Base-by-base conservation (phyloP, 2,797 vertebrate genomes). In the Sebastes minor region DNA sequence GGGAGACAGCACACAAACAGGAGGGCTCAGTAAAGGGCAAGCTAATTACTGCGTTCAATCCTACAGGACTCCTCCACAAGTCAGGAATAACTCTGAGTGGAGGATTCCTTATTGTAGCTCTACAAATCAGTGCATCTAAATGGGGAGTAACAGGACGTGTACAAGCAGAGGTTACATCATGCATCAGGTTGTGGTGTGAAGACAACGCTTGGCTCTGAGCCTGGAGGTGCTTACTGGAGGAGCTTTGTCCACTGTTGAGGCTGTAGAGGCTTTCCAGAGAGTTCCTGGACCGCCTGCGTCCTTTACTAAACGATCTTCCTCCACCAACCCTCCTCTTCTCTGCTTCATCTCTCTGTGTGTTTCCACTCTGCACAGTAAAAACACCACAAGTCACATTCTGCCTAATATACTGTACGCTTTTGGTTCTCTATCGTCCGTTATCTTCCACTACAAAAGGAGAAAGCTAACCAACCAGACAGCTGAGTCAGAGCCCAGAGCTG, bases 181-280 rank as follows among this genome's bases (percentile, higher is more conserved):
- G 70, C 22, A 80, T 71, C 27, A 27, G 57, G 71, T 16, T 32
- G 55, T 56, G 55, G 57, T 74, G 80, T 73, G 63, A 62, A 27
- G 77, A 71, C 56, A 9, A 35, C 25, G 11, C 76, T 68, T 80
- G 85, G 81, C 35, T 56, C 33, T 10, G 46, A 52, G 80, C 64
- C 81, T 10, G 22, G n/a, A 53, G 42, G 64, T 70, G 89, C 97
- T 98, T 97, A 98, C 98, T 98, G 78, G 97, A 97, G 74, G 97
- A 97, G 89, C 97, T 98, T 86, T 95, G 96, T 66, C 96, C 95
- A 72, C 97, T 97, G 79, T 95, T 95, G 27, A 96, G 91, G 88
- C 98, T 98, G 62, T 96, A 97, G 71, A 99, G 95, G 86, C 97
- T 99, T 88, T 98, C 97, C 91, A 97, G 84, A 11, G 97, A 99